These are phyloP conservation scores for Hyperoplus immaculatus DNA, from an alignment of 2,797 vertebrate species.

Conservation along the genomic window DNA sequence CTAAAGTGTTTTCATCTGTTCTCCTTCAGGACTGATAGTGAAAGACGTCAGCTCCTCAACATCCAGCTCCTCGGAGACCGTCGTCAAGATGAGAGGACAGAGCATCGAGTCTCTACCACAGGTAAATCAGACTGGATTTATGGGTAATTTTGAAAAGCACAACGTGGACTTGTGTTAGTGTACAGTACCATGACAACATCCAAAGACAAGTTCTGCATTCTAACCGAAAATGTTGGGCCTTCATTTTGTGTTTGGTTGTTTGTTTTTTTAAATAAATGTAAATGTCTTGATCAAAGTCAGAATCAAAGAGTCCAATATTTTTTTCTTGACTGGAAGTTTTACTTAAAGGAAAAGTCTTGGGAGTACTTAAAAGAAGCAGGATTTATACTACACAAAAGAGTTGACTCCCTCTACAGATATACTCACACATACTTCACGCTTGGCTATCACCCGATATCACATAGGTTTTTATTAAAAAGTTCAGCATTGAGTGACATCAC, in stretches of 20 bases:
- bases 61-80: constrained; percentile 97
- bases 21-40: constrained; percentile 90
- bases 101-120: constrained; percentile 97
- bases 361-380: not conserved
- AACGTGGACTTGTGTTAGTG: too few relatives aligned
- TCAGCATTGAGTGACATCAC: too few relatives aligned
- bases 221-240: not conserved
- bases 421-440: not conserved
- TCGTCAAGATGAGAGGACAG: constrained; percentile 96
- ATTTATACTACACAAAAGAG: not conserved
- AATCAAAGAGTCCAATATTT: not conserved
- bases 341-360: not conserved
- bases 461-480: too few relatives aligned
- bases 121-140: constrained; percentile 76
- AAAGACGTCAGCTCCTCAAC: constrained; percentile 97
- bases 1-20: not conserved
- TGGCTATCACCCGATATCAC: too few relatives aligned
- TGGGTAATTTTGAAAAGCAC: not conserved
- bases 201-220: not conserved
- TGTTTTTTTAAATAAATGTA: too few relatives aligned
- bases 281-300: not conserved
- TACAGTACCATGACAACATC: not conserved
- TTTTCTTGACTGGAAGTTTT: not conserved
- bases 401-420: not conserved
- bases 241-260: not conserved